A percentile compares a stretch with the other conserved stretches of the same genome.
Evolutionary conservation across 2,797 vertebrate genomes (phyloP).

Genomic region (Enteromius afrohamiltoni): DNA sequence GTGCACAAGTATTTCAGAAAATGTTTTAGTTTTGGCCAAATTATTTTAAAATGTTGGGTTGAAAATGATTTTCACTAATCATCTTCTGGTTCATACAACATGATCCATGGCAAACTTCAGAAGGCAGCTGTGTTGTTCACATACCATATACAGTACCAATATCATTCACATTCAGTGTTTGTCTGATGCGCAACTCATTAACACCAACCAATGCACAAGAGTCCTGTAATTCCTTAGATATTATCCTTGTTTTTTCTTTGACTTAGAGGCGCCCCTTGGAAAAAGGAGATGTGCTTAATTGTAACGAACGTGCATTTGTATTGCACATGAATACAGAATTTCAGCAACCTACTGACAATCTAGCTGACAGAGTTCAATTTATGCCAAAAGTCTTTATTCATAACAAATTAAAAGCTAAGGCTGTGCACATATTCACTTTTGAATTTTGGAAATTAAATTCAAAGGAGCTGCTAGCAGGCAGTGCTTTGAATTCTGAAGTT

Average conservation of each 20-base stretch:
- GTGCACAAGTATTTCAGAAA: neutral
- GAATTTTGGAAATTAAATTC: slow-evolving; percentile 37
- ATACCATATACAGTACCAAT: too few species aligned
- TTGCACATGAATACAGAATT: neutral
- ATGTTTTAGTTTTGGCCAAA: neutral
- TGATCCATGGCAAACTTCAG: neutral
- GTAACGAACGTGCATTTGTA: neutral
- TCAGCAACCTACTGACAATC: neutral
- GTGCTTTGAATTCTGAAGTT: slow-evolving; percentile 47
- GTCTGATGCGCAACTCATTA: neutral
- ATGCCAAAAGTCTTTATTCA: slow-evolving; percentile 23
- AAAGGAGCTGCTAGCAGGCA: slow-evolving; percentile 34
- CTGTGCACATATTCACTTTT: slow-evolving; percentile 42
- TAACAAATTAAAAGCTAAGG: neutral
- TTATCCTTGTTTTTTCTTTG: neutral
- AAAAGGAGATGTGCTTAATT: neutral
- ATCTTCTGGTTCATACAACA: slow-evolving; percentile 1
- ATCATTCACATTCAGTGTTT: neutral
- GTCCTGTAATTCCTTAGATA: neutral
- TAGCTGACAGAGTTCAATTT: neutral
- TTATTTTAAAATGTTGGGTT: neutral
- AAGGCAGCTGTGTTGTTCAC: neutral
- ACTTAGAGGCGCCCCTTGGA: neutral
- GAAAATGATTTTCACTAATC: neutral
- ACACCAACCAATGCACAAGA: neutral